A percentile compares a stretch with the other conserved stretches of the same genome.
These are phyloP conservation scores for Patagioenas fasciata DNA, from an alignment of 2,113 vertebrate species.

Conservation along the genomic window DNA sequence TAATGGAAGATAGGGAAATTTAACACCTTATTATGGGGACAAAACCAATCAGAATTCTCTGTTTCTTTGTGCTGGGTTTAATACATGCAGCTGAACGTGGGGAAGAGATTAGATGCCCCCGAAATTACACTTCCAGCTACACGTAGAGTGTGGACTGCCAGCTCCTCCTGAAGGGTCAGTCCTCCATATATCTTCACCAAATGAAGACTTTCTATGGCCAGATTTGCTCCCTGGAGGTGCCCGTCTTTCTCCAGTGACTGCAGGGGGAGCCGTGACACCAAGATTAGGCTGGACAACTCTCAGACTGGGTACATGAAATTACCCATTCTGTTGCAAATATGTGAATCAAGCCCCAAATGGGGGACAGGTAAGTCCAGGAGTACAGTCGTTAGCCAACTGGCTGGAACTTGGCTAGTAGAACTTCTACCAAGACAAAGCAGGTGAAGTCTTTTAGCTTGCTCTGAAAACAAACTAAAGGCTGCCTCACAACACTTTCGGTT, in stretches of 20 bases:
- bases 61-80: not conserved
- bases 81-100: not conserved
- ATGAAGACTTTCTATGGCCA: accelerated
- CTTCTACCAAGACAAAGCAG: not conserved
- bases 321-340: not conserved
- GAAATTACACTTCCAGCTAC: not conserved
- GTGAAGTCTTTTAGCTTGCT: not conserved
- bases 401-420: not conserved
- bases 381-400: not conserved
- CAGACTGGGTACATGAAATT: not conserved
- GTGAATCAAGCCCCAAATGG: not conserved
- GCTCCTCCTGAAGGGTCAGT: not conserved
- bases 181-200: not conserved
- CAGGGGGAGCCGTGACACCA: constrained; percentile 35
- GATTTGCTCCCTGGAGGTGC: not conserved
- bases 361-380: not conserved
- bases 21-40: not conserved
- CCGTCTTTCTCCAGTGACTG: not conserved
- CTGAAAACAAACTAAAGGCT: not conserved
- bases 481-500: not conserved
- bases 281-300: not conserved
- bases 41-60: not conserved
- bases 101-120: not conserved
- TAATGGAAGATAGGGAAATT: not conserved
- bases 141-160: not conserved